phyloP scores from a whole-genome alignment of 2,888 invertebrate species.

The Campoplex nolae region DNA sequence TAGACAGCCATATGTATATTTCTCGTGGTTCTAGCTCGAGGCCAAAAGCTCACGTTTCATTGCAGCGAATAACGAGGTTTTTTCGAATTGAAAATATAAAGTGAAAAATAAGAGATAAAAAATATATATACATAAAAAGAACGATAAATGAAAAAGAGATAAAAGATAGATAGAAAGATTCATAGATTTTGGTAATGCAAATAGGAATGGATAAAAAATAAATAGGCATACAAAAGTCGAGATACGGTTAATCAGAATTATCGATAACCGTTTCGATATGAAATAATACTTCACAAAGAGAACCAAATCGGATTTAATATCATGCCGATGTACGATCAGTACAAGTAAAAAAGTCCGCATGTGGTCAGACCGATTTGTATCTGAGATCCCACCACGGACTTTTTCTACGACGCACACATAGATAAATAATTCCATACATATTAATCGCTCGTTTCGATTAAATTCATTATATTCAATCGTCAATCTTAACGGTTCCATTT shows the following conservation, averaged over 20 bases:
- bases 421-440: neutral
- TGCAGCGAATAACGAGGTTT: slow-evolving; percentile 3
- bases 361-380: slow-evolving; percentile 18
- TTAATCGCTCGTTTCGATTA: neutral
- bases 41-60: slow-evolving; percentile 32
- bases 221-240: neutral
- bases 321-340: neutral
- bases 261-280: neutral
- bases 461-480: neutral
- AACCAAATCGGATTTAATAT: neutral
- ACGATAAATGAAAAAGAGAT: neutral
- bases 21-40: slow-evolving; percentile 30
- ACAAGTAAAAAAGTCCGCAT: slow-evolving; percentile 4
- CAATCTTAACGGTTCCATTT: neutral
- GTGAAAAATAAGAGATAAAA: neutral
- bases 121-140: neutral
- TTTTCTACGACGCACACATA: neutral
- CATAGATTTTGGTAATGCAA: neutral
- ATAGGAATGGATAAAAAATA: neutral
- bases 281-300: neutral
- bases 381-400: neutral
- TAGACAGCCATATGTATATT: neutral
- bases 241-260: slow-evolving; percentile 18
- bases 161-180: slow-evolving; percentile 12
- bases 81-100: slow-evolving; percentile 37